Percentiles rank a stretch among this genome's conserved stretches.
phyloP scores from a whole-genome alignment of 1,140 invertebrate genomes.

The Arctopsyche grandis region DNA sequence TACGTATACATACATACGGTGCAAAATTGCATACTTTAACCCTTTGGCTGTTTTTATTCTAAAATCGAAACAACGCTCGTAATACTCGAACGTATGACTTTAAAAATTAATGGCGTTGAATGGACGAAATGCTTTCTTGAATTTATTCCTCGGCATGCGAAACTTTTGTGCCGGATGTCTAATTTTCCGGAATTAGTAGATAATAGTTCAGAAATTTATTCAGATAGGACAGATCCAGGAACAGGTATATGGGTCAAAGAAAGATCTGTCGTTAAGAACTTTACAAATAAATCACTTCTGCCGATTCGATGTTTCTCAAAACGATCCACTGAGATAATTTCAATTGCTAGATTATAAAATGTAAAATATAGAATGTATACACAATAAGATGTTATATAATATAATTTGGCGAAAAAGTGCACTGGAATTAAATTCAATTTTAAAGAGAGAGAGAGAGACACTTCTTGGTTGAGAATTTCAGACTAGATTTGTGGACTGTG shows the following conservation, averaged over 20 bases:
- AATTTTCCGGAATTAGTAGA: slow-evolving; percentile 14
- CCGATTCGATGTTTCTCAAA: not conserved
- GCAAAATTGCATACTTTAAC: too few species aligned
- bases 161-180: slow-evolving; percentile 5
- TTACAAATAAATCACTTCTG: slow-evolving; percentile 2
- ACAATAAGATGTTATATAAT: too few species aligned
- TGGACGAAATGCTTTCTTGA: slow-evolving; percentile 1
- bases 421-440: too few species aligned
- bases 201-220: slow-evolving; percentile 20
- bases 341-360: too few species aligned
- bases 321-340: not conserved
- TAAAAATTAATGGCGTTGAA: not conserved
- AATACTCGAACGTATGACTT: not conserved
- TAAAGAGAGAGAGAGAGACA: not conserved
- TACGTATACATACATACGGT: not conserved
- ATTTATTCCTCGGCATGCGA: not conserved
- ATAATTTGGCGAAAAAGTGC: too few species aligned
- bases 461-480: slow-evolving; percentile 5
- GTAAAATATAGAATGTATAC: too few species aligned
- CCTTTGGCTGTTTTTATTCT: too few species aligned
- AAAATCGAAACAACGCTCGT: too few species aligned
- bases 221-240: slow-evolving; percentile 8
- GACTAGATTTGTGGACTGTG: slow-evolving; percentile 3
- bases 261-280: slow-evolving; percentile 27
- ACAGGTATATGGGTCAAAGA: slow-evolving; percentile 27